These are phyloP conservation scores for Ormia ochracea DNA, from an alignment of 2,888 invertebrate genomes.

Conservation along the genomic window DNA sequence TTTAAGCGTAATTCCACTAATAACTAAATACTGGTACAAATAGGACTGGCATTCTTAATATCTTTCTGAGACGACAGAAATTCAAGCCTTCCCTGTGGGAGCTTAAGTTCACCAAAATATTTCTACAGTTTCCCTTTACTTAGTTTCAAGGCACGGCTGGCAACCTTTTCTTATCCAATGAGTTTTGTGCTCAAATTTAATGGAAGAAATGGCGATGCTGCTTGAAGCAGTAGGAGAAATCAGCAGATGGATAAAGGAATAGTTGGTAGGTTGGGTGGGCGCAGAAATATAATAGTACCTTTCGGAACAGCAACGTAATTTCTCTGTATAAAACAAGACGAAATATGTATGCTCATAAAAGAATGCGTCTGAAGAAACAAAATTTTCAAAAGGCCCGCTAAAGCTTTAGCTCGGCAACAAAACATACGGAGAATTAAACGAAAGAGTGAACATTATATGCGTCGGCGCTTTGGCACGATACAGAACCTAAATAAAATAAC, in stretches of 20 bases:
- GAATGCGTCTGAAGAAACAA: constrained; percentile 18
- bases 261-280: background rate
- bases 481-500: constrained; percentile 28
- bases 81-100: too few relatives aligned
- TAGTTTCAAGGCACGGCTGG: constrained; percentile 16
- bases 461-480: constrained; percentile 54
- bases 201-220: constrained; percentile 44
- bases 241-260: constrained; percentile 31
- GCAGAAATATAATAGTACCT: background rate
- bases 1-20: too few relatives aligned
- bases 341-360: constrained; percentile 52
- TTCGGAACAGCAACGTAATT: background rate
- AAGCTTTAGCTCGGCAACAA: constrained; percentile 28
- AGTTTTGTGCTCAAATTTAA: constrained; percentile 37
- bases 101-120: background rate
- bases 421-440: background rate
- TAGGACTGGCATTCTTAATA: too few relatives aligned
- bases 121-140: background rate
- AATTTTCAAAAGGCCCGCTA: constrained; percentile 43
- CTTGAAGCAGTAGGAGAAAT: constrained; percentile 12
- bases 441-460: constrained; percentile 33
- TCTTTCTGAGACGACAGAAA: too few relatives aligned
- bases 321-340: constrained; percentile 35
- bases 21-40: too few relatives aligned
- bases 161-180: constrained; percentile 38